phyloP scores from a whole-genome alignment of 2,888 invertebrate genomes.

The Drosophila monieri region DNA sequence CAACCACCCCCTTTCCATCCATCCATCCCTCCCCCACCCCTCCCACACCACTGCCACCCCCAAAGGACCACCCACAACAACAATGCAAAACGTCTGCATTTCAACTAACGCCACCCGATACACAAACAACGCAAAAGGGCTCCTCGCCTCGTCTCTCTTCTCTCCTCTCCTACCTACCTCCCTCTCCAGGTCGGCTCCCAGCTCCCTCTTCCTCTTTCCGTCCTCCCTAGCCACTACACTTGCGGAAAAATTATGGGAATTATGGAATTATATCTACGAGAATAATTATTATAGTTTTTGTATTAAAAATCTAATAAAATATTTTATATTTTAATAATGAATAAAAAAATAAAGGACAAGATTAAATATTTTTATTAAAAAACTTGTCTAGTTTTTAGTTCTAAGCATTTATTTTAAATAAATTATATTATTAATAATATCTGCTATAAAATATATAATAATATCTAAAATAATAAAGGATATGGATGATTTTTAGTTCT shows the following conservation, averaged over 20 bases:
- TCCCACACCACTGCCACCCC: constrained; percentile 42
- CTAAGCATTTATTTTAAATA: no score
- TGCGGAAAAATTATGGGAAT: not conserved
- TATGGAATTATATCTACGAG: no score
- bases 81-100: constrained; percentile 78
- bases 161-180: not conserved
- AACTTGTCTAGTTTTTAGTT: no score
- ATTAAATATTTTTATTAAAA: no score
- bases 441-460: no score
- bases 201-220: not conserved
- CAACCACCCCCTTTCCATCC: constrained; percentile 14
- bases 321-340: no score
- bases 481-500: no score
- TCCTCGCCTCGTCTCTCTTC: constrained; percentile 4
- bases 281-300: no score
- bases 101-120: constrained; percentile 69
- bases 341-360: no score
- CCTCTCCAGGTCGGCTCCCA: not conserved
- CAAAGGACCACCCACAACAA: constrained; percentile 51
- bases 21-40: constrained; percentile 2
- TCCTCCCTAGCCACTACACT: not conserved
- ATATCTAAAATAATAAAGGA: no score
- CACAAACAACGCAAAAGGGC: constrained; percentile 46
- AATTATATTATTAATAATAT: not conserved
- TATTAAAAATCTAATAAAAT: no score